Base-by-base conservation (phyloP, 2,888 invertebrate species). In the Heliconius aoede region DNA sequence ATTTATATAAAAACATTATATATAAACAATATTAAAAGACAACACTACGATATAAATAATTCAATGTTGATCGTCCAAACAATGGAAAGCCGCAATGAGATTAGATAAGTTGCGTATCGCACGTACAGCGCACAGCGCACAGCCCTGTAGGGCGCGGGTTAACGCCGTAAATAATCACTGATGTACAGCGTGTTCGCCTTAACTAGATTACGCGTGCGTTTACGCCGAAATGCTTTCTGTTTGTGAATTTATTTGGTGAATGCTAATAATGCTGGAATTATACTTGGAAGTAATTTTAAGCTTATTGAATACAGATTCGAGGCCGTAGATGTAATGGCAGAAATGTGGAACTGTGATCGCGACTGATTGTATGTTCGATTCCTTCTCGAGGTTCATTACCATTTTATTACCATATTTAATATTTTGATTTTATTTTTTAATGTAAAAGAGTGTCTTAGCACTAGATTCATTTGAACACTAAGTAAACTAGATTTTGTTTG, bases 31-130 rank as follows among this genome's bases (percentile, higher is more conserved):
- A 60, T 15, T 15, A 18, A 55, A 60, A 36, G 26, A 28, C 15
- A 30, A 28, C 15, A 30, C 55, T 32, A 24, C 28, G 15, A 69
- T 32, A 61, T 72, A 72, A 72, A 72, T 72, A 36, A 58, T 72
- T 61, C 60, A 72, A 60, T 40, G 11, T 69, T 8, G 15, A 15
- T 61, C 28, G 60, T 32, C 60, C 36, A 26, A 36, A 65, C 71
- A 79, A 78, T 79, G 79, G 78, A 76, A 72, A 62, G 62, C 65
- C 28, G 51, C 78, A 58, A 76, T 68, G 24, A 88, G 89, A 90
- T 90, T 87, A 90, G 90, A 90, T 90, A 89, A 89, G 84, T 81
- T 82, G 88, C 89, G 89, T 89, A 89, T 90, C 89, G 86, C 88
- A 88, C 87, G 85, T 83, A 85, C 88, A 36, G 32, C 9, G 32